Percentiles rank a stretch among this genome's conserved stretches.
These are phyloP conservation scores for Carcharodon carcharias DNA, from an alignment of 2,797 vertebrate genomes.

Conservation along the genomic window DNA sequence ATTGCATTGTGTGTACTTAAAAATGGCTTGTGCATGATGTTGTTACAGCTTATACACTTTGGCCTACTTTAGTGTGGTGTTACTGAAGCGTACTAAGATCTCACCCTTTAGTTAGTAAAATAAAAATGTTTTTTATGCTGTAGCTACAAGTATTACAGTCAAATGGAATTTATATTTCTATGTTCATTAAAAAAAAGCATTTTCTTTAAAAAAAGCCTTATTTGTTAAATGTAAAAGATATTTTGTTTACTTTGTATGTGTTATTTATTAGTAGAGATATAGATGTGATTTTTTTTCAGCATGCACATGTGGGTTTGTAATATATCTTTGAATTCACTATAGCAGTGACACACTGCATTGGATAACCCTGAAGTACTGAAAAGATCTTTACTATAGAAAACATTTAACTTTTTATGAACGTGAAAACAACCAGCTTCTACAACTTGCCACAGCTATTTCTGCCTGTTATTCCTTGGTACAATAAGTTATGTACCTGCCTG, in stretches of 20 bases:
- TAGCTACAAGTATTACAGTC: slow-evolving; percentile 21
- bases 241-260: neutral
- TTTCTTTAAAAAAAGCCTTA: slow-evolving; percentile 7
- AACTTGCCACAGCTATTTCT: slow-evolving; percentile 27
- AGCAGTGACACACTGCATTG: neutral
- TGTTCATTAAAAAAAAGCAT: neutral
- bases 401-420: slow-evolving; percentile 30
- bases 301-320: slow-evolving; percentile 23
- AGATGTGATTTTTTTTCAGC: slow-evolving; percentile 17
- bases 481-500: slow-evolving; percentile 16
- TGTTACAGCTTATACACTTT: slow-evolving; percentile 48
- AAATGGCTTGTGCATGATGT: slow-evolving; percentile 52
- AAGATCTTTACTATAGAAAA: slow-evolving; percentile 4
- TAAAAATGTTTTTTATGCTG: slow-evolving; percentile 26
- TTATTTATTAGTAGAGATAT: neutral
- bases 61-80: slow-evolving; percentile 15
- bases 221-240: slow-evolving; percentile 23
- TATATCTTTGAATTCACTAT: neutral
- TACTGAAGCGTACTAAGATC: neutral
- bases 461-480: slow-evolving; percentile 8
- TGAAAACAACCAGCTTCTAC: slow-evolving; percentile 11
- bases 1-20: slow-evolving; percentile 40
- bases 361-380: slow-evolving; percentile 24
- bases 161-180: slow-evolving; percentile 4
- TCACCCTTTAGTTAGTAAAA: slow-evolving; percentile 20